A percentile compares a stretch with the other conserved stretches of the same genome.
These are phyloP conservation scores for Punctoribates punctum DNA, from an alignment of 2,888 invertebrate genomes.

Conservation along the genomic window DNA sequence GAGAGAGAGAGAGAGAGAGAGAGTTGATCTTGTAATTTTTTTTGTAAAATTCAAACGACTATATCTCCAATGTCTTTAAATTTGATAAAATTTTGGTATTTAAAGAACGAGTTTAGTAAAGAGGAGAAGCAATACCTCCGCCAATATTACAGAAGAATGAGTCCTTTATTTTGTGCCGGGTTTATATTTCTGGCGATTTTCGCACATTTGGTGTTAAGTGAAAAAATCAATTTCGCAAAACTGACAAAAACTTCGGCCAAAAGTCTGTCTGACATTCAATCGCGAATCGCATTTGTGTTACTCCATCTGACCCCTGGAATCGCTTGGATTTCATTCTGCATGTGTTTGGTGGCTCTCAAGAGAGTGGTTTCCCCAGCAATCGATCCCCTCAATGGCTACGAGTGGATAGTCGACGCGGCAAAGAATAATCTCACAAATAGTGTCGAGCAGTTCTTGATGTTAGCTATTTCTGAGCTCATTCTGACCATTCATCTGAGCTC, in stretches of 20 bases:
- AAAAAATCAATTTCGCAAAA: background rate
- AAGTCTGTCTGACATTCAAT: background rate
- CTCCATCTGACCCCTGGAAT: background rate
- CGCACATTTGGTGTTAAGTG: background rate
- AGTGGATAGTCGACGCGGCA: background rate
- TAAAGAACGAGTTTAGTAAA: no score
- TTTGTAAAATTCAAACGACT: no score
- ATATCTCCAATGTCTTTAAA: no score
- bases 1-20: no score
- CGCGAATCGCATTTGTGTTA: background rate
- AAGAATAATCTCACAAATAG: conserved; percentile 38
- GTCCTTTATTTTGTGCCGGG: no score
- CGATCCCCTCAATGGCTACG: conserved; percentile 25
- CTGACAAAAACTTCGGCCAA: background rate
- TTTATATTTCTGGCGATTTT: background rate
- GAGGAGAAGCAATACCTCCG: no score
- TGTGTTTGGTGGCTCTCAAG: background rate
- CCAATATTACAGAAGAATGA: no score
- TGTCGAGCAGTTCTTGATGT: conserved; percentile 37
- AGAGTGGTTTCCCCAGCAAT: background rate
- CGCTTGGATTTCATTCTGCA: background rate
- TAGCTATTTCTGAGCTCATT: conserved; percentile 6
- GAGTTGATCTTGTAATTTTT: no score
- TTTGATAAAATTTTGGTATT: no score
- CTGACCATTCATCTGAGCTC: conserved; percentile 10